phyloP scores from a whole-genome alignment of 1,140 invertebrate genomes.

The Gerris buenoi region DNA sequence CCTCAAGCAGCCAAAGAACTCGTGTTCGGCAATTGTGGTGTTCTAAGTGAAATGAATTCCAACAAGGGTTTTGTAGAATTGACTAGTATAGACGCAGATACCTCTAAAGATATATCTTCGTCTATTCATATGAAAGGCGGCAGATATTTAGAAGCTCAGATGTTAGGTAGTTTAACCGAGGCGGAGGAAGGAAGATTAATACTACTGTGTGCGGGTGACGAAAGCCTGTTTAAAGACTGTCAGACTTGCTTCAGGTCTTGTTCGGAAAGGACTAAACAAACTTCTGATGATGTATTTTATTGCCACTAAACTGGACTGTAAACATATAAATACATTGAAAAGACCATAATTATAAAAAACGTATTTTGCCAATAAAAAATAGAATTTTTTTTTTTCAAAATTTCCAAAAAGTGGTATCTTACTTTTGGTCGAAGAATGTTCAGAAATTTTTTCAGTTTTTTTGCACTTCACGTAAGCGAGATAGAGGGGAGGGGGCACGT shows the following conservation, averaged over 20 bases:
- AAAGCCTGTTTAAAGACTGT: conserved; percentile 76
- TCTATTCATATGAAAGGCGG: conserved; percentile 71
- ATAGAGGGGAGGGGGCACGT: too few relatives aligned
- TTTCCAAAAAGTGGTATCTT: too few relatives aligned
- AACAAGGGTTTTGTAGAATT: conserved; percentile 90
- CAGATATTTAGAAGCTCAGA: conserved; percentile 75
- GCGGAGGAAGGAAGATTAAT: conserved; percentile 79
- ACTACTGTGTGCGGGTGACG: conserved; percentile 75
- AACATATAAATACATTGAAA: too few relatives aligned
- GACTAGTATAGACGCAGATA: conserved; percentile 88
- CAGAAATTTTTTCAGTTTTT: too few relatives aligned
- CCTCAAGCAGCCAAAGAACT: conserved; percentile 89
- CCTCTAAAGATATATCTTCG: conserved; percentile 80
- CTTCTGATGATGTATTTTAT: too few relatives aligned
- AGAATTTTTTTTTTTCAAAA: too few relatives aligned
- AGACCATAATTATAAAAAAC: too few relatives aligned
- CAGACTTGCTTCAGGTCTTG: conserved; percentile 58
- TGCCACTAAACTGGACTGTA: too few relatives aligned
- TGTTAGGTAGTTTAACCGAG: conserved; percentile 70
- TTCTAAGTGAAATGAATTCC: conserved; percentile 60
- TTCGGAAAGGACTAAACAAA: neutral
- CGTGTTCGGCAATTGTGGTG: conserved; percentile 90
- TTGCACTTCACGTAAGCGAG: too few relatives aligned
- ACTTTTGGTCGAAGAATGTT: too few relatives aligned
- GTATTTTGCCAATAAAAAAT: too few relatives aligned